Conservation (phyloP, 1,140 invertebrate species). For the Microplitis mediator region DNA sequence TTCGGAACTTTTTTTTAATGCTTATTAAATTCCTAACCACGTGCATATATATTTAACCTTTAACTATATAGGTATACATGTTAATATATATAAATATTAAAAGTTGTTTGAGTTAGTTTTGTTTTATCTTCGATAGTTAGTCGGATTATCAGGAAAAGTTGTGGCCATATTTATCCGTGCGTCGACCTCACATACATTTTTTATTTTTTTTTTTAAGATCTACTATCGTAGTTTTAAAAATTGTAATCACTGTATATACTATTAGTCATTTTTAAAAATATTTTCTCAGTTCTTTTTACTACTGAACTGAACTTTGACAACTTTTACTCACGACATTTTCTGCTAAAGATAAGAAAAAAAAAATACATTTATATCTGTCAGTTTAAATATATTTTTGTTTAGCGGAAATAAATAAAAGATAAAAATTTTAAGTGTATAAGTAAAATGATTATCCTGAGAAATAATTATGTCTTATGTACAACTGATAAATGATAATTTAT, state of each 20-base stretch:
- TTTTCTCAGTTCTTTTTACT: too few relatives aligned
- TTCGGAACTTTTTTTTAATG: not conserved
- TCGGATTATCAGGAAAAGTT: not conserved
- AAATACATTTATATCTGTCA: too few relatives aligned
- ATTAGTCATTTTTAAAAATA: too few relatives aligned
- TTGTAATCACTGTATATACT: too few relatives aligned
- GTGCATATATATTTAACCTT: not conserved
- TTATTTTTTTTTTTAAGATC: not conserved
- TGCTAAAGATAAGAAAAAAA: too few relatives aligned
- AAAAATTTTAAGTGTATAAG: too few relatives aligned
- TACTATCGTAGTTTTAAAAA: not conserved
- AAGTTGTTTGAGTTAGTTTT: not conserved
- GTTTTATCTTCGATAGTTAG: not conserved
- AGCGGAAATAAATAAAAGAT: too few relatives aligned
- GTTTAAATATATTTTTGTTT: too few relatives aligned
- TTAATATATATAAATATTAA: not conserved
- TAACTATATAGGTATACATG: not conserved
- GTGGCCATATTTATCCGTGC: slow-evolving; percentile 5
- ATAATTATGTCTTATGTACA: not conserved
- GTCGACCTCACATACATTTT: not conserved
- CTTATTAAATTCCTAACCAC: slow-evolving; percentile 10
- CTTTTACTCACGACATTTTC: too few relatives aligned
- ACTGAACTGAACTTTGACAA: too few relatives aligned
- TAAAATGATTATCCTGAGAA: not conserved
- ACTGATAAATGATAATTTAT: not conserved